Evolutionary conservation across 2,797 vertebrate species (phyloP).

Genomic region (Cebuella pygmaea): DNA sequence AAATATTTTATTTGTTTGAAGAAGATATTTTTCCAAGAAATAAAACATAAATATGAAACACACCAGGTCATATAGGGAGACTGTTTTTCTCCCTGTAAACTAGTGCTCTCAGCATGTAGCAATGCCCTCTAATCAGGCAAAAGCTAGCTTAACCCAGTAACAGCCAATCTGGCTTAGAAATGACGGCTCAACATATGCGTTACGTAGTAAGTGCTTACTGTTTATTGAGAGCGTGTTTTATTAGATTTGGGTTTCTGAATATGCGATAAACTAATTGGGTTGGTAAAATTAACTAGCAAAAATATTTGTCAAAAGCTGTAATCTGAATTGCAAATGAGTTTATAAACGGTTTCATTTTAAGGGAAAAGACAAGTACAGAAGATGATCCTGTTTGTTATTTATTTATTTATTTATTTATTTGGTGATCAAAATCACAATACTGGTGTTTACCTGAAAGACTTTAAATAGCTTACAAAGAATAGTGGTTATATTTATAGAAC

Average conservation of each 20-base stretch:
- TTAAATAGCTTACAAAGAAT: no score
- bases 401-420: no score
- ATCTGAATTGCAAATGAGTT: not conserved
- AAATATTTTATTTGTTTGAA: not conserved
- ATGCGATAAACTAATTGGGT: not conserved
- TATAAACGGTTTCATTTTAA: not conserved
- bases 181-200: fast-evolving
- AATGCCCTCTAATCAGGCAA: not conserved
- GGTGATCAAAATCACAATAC: no score
- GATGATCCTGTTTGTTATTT: not conserved
- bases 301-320: not conserved
- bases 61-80: not conserved
- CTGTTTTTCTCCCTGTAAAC: not conserved
- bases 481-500: no score
- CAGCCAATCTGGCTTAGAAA: not conserved
- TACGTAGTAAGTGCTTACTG: no score
- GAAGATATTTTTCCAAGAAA: not conserved
- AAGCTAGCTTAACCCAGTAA: not conserved
- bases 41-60: not conserved
- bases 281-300: not conserved
- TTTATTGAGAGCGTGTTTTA: no score
- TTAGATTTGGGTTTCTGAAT: not conserved
- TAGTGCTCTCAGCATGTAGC: not conserved
- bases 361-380: not conserved
- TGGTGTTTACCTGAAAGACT: no score